Conservation (phyloP, 2,113 vertebrate species). For the Sylvietta virens region DNA sequence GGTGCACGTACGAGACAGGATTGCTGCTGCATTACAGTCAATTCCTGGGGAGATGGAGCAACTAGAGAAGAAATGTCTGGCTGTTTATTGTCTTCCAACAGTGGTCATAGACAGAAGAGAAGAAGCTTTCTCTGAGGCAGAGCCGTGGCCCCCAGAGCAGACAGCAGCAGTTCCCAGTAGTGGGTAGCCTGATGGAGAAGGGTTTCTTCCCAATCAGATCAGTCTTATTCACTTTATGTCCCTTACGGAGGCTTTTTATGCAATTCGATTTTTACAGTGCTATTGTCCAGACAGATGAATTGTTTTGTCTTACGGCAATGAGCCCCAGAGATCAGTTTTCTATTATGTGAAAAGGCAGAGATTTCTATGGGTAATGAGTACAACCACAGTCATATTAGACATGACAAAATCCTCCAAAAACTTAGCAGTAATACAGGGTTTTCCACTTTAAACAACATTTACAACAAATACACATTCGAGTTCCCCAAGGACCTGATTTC, state of each 20-base stretch:
- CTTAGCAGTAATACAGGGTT: background rate
- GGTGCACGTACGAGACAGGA: fast-evolving
- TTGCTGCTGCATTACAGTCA: background rate
- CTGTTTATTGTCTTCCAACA: background rate
- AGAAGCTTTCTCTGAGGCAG: background rate
- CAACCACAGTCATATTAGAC: background rate
- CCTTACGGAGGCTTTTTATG: background rate
- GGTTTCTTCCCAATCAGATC: slow-evolving; percentile 17
- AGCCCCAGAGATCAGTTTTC: slow-evolving; percentile 27
- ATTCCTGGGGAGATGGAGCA: background rate
- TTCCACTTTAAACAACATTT: slow-evolving; percentile 6
- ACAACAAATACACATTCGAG: background rate
- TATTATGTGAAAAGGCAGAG: slow-evolving; percentile 26
- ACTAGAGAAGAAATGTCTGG: background rate
- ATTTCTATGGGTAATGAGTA: slow-evolving; percentile 1
- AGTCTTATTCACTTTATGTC: slow-evolving; percentile 3
- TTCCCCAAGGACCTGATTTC: background rate
- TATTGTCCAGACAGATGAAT: slow-evolving; percentile 40
- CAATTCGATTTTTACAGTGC: slow-evolving; percentile 32
- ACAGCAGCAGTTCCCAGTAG: background rate
- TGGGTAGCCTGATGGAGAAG: background rate
- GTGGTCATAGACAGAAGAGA: background rate
- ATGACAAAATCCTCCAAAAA: background rate
- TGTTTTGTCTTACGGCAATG: slow-evolving; percentile 22
- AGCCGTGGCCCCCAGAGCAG: background rate